Evolutionary conservation across 2,888 invertebrate species (phyloP), one percentile per base, ranked within the genome.

Genomic region (Dryobota labecula): DNA sequence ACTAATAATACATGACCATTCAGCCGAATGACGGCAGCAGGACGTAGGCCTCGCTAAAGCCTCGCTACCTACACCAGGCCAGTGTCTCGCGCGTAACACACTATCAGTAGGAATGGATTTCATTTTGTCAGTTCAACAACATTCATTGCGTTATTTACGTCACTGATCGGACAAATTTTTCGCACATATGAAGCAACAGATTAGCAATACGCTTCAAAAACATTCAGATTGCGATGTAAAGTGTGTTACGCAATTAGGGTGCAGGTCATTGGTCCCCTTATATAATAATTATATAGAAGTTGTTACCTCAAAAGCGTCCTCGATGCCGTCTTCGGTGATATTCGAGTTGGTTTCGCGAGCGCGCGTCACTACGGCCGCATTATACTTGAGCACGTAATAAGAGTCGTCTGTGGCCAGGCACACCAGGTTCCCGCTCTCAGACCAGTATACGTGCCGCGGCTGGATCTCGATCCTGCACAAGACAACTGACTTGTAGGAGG

Each of bases 371-470:
- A 97, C 98, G 15, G 98, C 98, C 0, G 98, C 96, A 90, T 98
- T 98, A 92, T 98, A 99, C 84, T 98, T 98, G 33, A 99, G 96
- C 78, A 99, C 98, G 92, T 98, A 99, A 95, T 99, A 99, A 38
- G 98, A 98, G 75, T 99, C 99, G 83, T 99, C 99, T 0, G 99
- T 98, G 0, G 99, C 99, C 57, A 99, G 97, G 87, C 99, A 99
- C 20, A 99, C 98, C 60, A 99, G 96, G 86, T 98, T 98, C 4
- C 99, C 99, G 90, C 98, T 98, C 93, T 99, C 99, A 49, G 99
- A 98, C 99, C 99, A 99, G 92, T 98, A 99, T 36, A 99, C 98
- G 90, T 98, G 98, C 18, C 96, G 96, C 0, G 99, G 99, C 93
- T 98, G 98, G 86, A 99, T 99, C 96, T 99, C 99, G 89, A 99